Evolutionary conservation across 2,797 vertebrate species (phyloP), one percentile per base, ranked within the genome.

Genomic region (Macroramphosus scolopax): DNA sequence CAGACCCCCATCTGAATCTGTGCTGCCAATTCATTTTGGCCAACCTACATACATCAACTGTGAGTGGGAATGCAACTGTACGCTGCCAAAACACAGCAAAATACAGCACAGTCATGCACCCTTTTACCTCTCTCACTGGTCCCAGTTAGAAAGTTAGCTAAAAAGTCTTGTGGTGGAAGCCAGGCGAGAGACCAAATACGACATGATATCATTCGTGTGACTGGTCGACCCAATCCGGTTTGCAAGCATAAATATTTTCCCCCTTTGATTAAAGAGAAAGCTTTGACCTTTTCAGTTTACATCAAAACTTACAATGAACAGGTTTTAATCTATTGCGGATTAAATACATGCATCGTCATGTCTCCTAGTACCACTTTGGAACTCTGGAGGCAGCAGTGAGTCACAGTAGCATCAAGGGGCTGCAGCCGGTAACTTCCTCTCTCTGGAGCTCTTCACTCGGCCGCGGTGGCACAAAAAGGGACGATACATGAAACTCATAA

Each of bases 1-100:
- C 32, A 51, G 38, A 53, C 46, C 38, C n/a, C 38, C 11, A 14
- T 44, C 44, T 39, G 38, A 56, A 53, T 77, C 40, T 67, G 57
- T 43, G 34, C 54, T 77, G 64, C 50, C 72, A 66, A 68, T 66
- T 70, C 4, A 57, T 74, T 66, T 64, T 57, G 60, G 60, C 51
- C 61, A 51, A 71, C 40, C 71, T 76, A 63, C 55, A 63, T 76
- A 63, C 55, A 63, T 57, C 38, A 25, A 11, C 34, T 43, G 37
- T 30, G 34, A 51, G 50, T 61, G 59, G 63, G 52, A 72, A 67
- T 30, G 42, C 10, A 49, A 50, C 55, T 48, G 39, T 49, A 49
- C 2, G 5, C 35, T 68, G 47, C 67, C 57, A 81, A 65, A 59
- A 22, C 20, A 3, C 32, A 63, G 55, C 40, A 54, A 20, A 47